A percentile compares a stretch with the other conserved stretches of the same genome.
Evolutionary conservation across 2,113 vertebrate species (phyloP).

Genomic region (Trichomycterus rosablanca): DNA sequence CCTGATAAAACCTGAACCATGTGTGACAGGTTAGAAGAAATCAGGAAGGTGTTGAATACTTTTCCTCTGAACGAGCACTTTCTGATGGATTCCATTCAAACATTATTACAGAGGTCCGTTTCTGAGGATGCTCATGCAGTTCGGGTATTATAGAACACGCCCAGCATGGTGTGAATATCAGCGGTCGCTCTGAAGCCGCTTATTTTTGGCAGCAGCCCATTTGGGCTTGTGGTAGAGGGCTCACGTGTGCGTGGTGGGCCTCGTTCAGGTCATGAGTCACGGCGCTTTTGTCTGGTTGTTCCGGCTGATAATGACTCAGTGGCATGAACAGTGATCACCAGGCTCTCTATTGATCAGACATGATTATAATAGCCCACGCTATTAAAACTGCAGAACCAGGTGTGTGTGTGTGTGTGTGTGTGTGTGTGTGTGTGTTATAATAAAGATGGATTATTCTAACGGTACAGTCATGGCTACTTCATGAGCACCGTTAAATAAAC

Average conservation of each 20-base stretch:
- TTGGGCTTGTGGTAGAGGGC: background rate
- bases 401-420: too few species aligned
- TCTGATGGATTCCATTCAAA: too few species aligned
- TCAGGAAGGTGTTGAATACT: too few species aligned
- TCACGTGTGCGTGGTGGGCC: too few species aligned
- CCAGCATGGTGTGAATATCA: background rate
- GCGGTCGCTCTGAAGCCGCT: background rate
- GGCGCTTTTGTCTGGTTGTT: constrained; percentile 8
- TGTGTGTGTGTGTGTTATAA: background rate
- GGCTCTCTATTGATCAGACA: background rate
- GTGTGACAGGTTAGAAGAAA: too few species aligned
- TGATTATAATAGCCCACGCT: background rate
- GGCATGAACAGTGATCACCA: background rate
- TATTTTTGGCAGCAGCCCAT: background rate
- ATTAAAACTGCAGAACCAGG: constrained; percentile 1
- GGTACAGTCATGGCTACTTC: constrained; percentile 1
- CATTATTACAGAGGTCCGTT: too few species aligned
- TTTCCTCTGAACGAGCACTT: too few species aligned
- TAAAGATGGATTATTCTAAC: background rate
- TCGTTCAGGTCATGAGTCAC: constrained; percentile 10
- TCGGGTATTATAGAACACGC: background rate
- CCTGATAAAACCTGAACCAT: too few species aligned
- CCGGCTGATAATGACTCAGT: constrained; percentile 2
- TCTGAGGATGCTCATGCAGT: background rate
- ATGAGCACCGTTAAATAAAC: too few species aligned